phyloP scores from a whole-genome alignment of 37 sponge, comb jelly and placozoan genomes.

The Eunapius fragilis region DNA sequence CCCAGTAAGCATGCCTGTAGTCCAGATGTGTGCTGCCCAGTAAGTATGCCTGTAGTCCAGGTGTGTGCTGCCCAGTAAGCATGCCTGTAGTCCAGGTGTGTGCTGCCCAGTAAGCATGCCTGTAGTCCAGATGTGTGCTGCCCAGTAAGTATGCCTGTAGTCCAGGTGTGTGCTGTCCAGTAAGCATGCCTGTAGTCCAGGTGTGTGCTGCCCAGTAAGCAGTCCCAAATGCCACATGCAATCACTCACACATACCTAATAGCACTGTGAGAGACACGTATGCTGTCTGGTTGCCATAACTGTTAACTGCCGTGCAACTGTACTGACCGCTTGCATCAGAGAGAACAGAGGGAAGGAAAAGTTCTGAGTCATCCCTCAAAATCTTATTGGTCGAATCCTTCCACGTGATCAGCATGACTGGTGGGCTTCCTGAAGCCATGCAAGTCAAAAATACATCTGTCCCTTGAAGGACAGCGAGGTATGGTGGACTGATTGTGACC shows the following conservation, averaged over 20 bases:
- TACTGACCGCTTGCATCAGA: constrained; percentile 37
- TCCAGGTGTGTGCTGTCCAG: too few species aligned
- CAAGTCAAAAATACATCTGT: not conserved
- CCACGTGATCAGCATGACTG: not conserved
- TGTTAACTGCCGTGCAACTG: constrained; percentile 49
- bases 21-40: too few species aligned
- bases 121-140: too few species aligned
- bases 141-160: too few species aligned
- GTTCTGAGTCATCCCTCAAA: not conserved
- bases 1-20: too few species aligned
- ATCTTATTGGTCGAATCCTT: not conserved
- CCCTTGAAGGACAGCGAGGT: not conserved
- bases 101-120: too few species aligned
- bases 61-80: too few species aligned
- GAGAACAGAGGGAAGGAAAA: not conserved
- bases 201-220: too few species aligned
- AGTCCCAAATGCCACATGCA: not conserved
- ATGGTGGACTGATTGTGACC: not conserved
- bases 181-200: not conserved
- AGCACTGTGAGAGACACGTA: constrained; percentile 33
- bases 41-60: too few species aligned
- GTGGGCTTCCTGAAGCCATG: not conserved
- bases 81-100: too few species aligned
- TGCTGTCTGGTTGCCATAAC: constrained; percentile 10
- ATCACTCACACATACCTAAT: not conserved